Conservation (phyloP, 2,797 vertebrate genomes). For the Melanotaenia trifasciata region DNA sequence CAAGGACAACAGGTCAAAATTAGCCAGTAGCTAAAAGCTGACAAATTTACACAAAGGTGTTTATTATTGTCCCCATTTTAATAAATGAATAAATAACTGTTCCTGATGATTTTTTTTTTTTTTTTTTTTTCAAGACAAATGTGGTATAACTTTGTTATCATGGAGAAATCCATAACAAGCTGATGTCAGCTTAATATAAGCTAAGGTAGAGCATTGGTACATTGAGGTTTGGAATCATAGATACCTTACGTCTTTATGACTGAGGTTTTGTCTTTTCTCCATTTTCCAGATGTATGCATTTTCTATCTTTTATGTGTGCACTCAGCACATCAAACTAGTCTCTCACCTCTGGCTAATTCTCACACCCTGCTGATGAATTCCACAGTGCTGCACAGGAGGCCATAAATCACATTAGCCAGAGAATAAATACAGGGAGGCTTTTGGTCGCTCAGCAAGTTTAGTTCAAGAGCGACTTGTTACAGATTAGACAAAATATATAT, state of each 20-base stretch:
- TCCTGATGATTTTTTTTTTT: background rate
- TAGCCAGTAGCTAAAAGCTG: too few species aligned
- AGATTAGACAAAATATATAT: constrained; percentile 8
- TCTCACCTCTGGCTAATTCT: constrained; percentile 76
- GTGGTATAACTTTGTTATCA: background rate
- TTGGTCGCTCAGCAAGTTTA: constrained; percentile 62
- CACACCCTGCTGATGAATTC: constrained; percentile 72
- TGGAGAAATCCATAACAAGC: too few species aligned
- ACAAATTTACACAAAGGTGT: too few species aligned
- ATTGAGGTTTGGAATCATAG: background rate
- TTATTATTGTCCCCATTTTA: too few species aligned
- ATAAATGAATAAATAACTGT: too few species aligned
- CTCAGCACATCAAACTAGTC: constrained; percentile 61
- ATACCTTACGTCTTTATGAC: background rate
- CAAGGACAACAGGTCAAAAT: too few species aligned
- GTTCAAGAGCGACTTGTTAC: background rate
- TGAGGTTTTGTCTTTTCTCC: constrained; percentile 25
- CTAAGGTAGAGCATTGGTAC: background rate
- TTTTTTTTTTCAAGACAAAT: too few species aligned
- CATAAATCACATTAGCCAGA: constrained; percentile 63
- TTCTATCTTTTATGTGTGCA: constrained; percentile 57
- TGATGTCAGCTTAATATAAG: background rate
- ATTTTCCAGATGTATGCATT: constrained; percentile 34
- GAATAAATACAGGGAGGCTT: constrained; percentile 38
- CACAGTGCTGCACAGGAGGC: constrained; percentile 14